Percentiles rank a stretch among this genome's conserved stretches.
phyloP scores from a whole-genome alignment of 2,888 invertebrate species.

The Callosobruchus maculatus region DNA sequence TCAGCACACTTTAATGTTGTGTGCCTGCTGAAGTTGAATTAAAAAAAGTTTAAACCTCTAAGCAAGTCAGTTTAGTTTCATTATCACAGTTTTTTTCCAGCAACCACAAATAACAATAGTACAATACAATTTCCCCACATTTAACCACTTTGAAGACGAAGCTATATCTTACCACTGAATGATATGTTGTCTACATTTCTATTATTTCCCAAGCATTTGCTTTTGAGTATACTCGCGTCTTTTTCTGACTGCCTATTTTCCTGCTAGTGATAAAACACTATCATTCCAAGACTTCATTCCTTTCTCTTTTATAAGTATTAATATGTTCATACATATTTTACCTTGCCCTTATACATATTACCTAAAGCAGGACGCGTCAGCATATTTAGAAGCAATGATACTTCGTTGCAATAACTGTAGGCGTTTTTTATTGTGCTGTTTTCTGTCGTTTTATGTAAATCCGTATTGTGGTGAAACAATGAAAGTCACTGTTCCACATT shows the following conservation, averaged over 20 bases:
- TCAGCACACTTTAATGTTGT: constrained; percentile 46
- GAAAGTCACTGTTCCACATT: not conserved
- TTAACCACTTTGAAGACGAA: constrained; percentile 46
- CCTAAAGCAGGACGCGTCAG: not conserved
- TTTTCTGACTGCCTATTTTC: not conserved
- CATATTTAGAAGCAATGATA: not conserved
- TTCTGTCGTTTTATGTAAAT: constrained; percentile 18
- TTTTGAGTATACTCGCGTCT: not conserved
- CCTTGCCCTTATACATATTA: constrained; percentile 26
- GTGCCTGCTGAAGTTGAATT: constrained; percentile 41
- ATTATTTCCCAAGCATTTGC: not conserved
- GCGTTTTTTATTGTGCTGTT: constrained; percentile 26
- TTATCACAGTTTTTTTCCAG: constrained; percentile 37
- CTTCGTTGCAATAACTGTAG: constrained; percentile 37
- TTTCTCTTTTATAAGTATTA: not conserved
- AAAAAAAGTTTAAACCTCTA: constrained; percentile 37
- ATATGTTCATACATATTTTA: constrained; percentile 14
- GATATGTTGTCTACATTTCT: not conserved
- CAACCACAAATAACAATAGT: constrained; percentile 48
- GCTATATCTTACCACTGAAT: constrained; percentile 3
- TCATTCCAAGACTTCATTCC: not conserved
- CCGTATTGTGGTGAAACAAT: not conserved
- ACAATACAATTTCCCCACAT: constrained; percentile 45
- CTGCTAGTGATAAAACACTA: not conserved
- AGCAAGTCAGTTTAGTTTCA: constrained; percentile 39